phyloP scores from a whole-genome alignment of 2,888 invertebrate species.

The Magallana nippona region DNA sequence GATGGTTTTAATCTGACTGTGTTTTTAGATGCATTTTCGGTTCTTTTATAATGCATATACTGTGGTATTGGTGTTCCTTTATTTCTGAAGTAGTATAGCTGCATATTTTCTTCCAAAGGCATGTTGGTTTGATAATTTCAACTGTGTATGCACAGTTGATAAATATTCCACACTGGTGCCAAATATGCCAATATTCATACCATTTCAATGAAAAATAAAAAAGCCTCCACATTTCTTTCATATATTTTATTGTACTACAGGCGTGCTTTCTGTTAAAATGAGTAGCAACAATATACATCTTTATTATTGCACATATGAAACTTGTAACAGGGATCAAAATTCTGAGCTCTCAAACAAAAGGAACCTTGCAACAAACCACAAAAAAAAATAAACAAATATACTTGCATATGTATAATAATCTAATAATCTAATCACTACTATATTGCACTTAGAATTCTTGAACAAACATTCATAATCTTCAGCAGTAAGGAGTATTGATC shows the following conservation, averaged over 20 bases:
- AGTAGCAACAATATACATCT: not conserved
- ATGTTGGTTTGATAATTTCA: no score
- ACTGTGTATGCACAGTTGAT: no score
- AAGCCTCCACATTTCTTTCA: not conserved
- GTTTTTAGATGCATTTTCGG: no score
- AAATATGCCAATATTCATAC: no score
- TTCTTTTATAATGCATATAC: no score
- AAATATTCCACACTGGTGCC: no score
- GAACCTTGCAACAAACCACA: not conserved
- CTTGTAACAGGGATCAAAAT: not conserved
- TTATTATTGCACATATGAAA: slow-evolving; percentile 4
- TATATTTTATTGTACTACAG: slow-evolving; percentile 19
- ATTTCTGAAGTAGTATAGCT: no score
- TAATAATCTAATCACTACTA: slow-evolving; percentile 6
- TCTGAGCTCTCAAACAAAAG: not conserved
- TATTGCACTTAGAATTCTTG: slow-evolving; percentile 18
- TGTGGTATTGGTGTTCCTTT: no score
- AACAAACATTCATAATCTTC: not conserved
- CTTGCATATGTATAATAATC: not conserved
- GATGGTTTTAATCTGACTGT: no score
- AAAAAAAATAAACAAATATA: slow-evolving; percentile 2
- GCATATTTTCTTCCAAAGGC: no score
- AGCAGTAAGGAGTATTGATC: slow-evolving; percentile 6
- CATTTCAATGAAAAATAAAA: not conserved
- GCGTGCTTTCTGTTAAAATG: slow-evolving; percentile 1